These are phyloP conservation scores for Paraplagusia blochii DNA, from an alignment of 2,113 vertebrate species.

Conservation along the genomic window DNA sequence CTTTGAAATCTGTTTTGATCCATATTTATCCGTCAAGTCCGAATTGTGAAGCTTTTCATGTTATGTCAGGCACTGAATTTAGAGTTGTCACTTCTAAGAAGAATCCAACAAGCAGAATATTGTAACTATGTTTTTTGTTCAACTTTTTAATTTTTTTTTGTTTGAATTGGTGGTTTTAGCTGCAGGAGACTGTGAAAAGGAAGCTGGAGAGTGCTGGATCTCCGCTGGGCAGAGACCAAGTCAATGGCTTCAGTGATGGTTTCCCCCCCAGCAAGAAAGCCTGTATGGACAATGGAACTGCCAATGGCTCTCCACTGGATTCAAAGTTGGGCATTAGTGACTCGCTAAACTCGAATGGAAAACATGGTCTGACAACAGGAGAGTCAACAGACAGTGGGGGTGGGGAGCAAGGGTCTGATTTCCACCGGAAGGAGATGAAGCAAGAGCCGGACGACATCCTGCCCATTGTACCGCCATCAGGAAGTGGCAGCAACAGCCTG, in stretches of 20 bases:
- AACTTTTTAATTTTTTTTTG: background rate
- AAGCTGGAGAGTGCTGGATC: conserved; percentile 86
- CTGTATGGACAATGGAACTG: conserved; percentile 79
- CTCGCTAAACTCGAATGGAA: conserved; percentile 76
- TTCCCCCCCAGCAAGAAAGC: conserved; percentile 87
- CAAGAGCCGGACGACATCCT: conserved; percentile 94
- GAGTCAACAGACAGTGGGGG: conserved; percentile 71
- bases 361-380: conserved; percentile 58
- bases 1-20: too few relatives aligned
- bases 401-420: conserved; percentile 66
- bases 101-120: too few relatives aligned
- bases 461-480: conserved; percentile 86
- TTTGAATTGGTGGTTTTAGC: conserved; percentile 14
- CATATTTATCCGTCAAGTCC: too few relatives aligned
- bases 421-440: conserved; percentile 89
- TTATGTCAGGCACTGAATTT: too few relatives aligned
- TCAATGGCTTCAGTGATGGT: conserved; percentile 86
- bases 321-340: conserved; percentile 73
- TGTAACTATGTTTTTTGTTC: background rate
- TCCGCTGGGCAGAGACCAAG: conserved; percentile 84
- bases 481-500: conserved; percentile 84
- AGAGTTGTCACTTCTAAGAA: too few relatives aligned
- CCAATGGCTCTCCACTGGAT: conserved; percentile 85
- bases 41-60: too few relatives aligned
- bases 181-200: conserved; percentile 90